Percentiles rank a stretch among this genome's conserved stretches.
These are phyloP conservation scores for Willisornis vidua DNA, from an alignment of 2,113 vertebrate genomes.

Conservation along the genomic window DNA sequence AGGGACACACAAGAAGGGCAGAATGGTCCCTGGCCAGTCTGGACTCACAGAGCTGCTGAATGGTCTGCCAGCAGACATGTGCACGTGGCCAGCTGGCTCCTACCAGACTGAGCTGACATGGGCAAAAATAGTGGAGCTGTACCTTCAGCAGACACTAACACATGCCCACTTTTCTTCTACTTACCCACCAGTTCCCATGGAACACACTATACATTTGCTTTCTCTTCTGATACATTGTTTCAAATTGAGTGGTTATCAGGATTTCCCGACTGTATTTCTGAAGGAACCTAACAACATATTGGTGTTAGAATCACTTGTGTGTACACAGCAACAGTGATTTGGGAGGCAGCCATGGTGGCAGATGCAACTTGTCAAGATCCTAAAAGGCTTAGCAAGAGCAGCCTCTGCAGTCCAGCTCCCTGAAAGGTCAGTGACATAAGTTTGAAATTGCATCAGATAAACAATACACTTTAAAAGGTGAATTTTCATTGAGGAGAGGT, in stretches of 20 bases:
- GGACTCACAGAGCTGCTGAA: neutral
- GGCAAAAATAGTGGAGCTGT: neutral
- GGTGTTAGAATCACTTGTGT: neutral
- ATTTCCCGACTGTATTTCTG: neutral
- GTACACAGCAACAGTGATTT: rapidly evolving
- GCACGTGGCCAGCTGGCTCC: neutral
- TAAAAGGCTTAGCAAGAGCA: neutral
- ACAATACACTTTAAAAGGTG: neutral
- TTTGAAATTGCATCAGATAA: neutral
- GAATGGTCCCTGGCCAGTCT: neutral
- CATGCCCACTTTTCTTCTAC: neutral
- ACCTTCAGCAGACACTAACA: neutral
- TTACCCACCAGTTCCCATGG: neutral
- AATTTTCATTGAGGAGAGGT: neutral
- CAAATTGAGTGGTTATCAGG: neutral
- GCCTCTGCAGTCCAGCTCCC: neutral
- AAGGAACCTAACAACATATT: neutral
- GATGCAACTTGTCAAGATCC: neutral
- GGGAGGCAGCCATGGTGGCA: neutral
- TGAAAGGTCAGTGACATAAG: neutral
- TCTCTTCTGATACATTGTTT: neutral
- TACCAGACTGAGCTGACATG: neutral
- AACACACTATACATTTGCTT: neutral
- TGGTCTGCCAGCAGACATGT: neutral
- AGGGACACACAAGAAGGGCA: neutral